Evolutionary conservation across 2,888 invertebrate genomes (phyloP), one percentile per base, ranked within the genome.

Genomic region (Hipparchia semele): DNA sequence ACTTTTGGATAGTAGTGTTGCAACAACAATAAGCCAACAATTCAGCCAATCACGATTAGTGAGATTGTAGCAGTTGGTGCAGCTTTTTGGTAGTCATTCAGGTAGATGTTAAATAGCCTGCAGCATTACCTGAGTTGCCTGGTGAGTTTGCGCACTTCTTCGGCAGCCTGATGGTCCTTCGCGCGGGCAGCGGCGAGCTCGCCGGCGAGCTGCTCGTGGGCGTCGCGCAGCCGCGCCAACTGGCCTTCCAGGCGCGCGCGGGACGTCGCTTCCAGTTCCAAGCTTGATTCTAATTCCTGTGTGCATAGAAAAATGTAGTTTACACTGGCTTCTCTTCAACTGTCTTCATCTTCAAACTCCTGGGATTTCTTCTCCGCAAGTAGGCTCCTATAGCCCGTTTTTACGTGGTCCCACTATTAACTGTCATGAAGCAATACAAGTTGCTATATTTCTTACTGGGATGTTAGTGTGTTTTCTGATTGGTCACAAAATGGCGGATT

Each of bases 231-330:
- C 0, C 94, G 86, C 0, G 94, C 85, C 79, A 95, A 91, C 83
- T 95, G 95, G 0, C 96, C 97, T 92, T 99, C 99, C 6, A 98
- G 94, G n/a, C 99, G 95, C 0, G 96, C 95, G 79, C 97, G 96
- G 0, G 98, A 97, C 0, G 98, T 98, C 82, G 97, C 96, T 84
- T 99, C 99, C 79, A 99, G 94, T 79, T 99, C 99, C 70, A 99
- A 90, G 82, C 97, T 97, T 2, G 98, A 97, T 87, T 99, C 99
- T 73, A 99, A 90, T 85, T 99, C 99, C 91, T 92, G 79, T 13
- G 54, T 6, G 70, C 2, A 6, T 13, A 51, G 6, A 69, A 9
- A 58, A n/a, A 39, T 39, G 39, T 39, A 4, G 39, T 39, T 39
- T 4, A 39, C 39, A 39, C 39, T 39, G 39, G 5, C 39, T 39